A percentile compares a stretch with the other conserved stretches of the same genome.
Conservation (phyloP, 2,113 vertebrate genomes). For the Grallaria varia region DNA sequence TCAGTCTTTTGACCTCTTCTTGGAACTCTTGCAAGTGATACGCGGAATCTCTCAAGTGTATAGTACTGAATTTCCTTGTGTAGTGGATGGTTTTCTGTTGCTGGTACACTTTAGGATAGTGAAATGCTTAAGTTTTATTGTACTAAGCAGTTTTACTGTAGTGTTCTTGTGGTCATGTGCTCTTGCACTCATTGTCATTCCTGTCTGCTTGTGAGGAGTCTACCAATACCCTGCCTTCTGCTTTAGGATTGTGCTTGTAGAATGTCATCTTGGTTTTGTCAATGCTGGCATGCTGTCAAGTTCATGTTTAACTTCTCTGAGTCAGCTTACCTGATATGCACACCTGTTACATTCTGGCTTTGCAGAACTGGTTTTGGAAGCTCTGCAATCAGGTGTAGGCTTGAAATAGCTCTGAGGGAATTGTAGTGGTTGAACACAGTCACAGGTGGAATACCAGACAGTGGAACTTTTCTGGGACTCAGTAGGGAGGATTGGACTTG, state of each 20-base stretch:
- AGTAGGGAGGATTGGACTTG: not conserved
- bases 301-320: not conserved
- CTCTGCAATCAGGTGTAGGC: not conserved
- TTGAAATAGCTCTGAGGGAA: not conserved
- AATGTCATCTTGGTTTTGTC: not conserved
- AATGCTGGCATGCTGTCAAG: not conserved
- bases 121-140: fast-evolving
- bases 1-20: not conserved
- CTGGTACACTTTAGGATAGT: fast-evolving
- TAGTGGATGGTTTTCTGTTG: not conserved
- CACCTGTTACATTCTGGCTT: not conserved
- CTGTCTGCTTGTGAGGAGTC: not conserved
- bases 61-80: not conserved
- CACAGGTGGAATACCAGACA: not conserved
- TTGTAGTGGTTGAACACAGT: not conserved
- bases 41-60: fast-evolving
- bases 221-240: not conserved
- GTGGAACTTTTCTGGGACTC: not conserved
- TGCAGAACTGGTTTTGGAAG: not conserved
- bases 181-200: not conserved
- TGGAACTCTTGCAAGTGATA: not conserved
- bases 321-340: not conserved
- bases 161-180: fast-evolving
- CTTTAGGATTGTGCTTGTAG: not conserved
- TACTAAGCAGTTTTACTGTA: not conserved